Evolutionary conservation across 2,888 invertebrate genomes (phyloP), one percentile per base, ranked within the genome.

Genomic region (Tupiocoris notatus): DNA sequence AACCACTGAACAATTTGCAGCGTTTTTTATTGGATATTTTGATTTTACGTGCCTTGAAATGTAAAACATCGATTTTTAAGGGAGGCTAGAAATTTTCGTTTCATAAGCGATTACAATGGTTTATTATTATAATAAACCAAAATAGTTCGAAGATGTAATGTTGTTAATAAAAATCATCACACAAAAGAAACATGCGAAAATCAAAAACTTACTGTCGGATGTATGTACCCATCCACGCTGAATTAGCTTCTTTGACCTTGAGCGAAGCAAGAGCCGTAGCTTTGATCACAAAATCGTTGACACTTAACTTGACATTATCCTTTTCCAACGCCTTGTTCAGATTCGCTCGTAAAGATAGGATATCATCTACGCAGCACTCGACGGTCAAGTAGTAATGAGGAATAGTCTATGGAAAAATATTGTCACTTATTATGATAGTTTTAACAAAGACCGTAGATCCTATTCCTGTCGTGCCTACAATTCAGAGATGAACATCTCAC

Each of bases 241-340:
- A 92, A 85, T 99, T 99, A 7, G 92, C 93, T 82, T 95, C 92
- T 0, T 98, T 98, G 74, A 98, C 93, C 83, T 92, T 91, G 83
- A 90, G 89, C 83, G 92, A 94, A 2, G 98, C 94, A 79, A 92
- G 87, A 1, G 97, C 96, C 20, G 93, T 89, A 0, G 95, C 97
- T 85, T 98, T 98, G 71, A 98, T 91, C 71, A 98, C 91, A 82
- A 98, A 96, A 85, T 98, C 98, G 83, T 98, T 98, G 2, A 98
- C 90, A 57, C 96, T 96, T 18, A 98, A 86, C 85, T 95, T 96
- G n/a, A 91, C 85, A 79, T 90, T 89, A 17, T 92, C 88, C 82
- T 94, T 94, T 67, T 91, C 92, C 78, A 93, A 84, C 81, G 88
- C 87, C 75, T 92, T 92, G 83, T 98, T 98, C 79, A 95, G 88